A percentile compares a stretch with the other conserved stretches of the same genome.
phyloP scores from a whole-genome alignment of 2,113 vertebrate genomes.

The Prietella phreatophila region DNA sequence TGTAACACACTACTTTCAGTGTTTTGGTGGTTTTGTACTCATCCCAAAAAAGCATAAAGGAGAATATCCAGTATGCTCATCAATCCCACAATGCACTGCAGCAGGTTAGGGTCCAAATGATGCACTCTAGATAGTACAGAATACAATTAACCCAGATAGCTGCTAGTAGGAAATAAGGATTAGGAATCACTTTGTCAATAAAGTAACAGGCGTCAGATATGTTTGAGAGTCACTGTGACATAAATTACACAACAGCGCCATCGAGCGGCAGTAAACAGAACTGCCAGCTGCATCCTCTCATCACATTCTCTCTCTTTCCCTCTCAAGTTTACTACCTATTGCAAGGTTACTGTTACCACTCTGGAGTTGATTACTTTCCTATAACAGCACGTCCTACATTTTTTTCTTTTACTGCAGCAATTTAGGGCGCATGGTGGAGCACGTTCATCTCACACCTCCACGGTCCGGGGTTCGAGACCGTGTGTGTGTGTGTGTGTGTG shows the following conservation, averaged over 20 bases:
- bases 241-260: constrained; percentile 44
- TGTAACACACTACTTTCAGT: neutral
- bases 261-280: constrained; percentile 38
- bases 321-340: neutral
- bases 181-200: neutral
- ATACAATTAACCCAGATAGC: neutral
- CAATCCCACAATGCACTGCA: neutral
- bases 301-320: neutral
- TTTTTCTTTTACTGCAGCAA: neutral
- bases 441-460: too few species aligned
- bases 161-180: neutral
- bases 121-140: neutral
- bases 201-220: neutral
- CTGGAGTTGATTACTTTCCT: neutral
- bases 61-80: neutral
- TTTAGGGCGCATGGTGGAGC: too few species aligned
- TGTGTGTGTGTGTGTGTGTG: too few species aligned
- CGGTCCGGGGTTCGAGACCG: too few species aligned
- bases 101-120: neutral
- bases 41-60: neutral
- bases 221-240: neutral
- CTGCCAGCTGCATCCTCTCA: neutral
- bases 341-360: neutral
- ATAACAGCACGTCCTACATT: neutral
- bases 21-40: neutral